Percentiles rank a stretch among this genome's conserved stretches.
Conservation (phyloP, 2,888 invertebrate genomes). For the Cryptophagus acutangulus region DNA sequence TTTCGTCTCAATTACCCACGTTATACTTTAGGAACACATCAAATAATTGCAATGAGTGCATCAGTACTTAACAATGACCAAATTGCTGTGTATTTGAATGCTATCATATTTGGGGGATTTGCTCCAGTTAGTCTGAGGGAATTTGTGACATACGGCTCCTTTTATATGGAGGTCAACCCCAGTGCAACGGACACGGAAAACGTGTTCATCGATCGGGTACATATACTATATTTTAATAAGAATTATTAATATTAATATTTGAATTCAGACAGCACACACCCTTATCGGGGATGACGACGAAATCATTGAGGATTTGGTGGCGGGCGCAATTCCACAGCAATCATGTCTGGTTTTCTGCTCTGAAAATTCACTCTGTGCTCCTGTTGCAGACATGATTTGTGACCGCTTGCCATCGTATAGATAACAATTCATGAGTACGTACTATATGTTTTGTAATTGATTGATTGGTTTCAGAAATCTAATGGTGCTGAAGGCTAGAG, state of each 20-base stretch:
- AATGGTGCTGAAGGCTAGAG: conserved; percentile 52
- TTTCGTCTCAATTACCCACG: too few species aligned
- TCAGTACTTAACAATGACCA: conserved; percentile 89
- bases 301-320: conserved; percentile 70
- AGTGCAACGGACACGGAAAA: too few species aligned
- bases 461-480: conserved; percentile 52
- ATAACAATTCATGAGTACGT: not conserved
- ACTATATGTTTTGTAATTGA: conserved; percentile 6
- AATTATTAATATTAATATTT: too few species aligned
- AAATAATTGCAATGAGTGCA: conserved; percentile 95
- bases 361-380: conserved; percentile 89
- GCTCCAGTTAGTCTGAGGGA: conserved; percentile 83
- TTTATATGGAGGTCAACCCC: too few species aligned
- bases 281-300: too few species aligned
- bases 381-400: too few species aligned
- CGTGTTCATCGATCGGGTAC: too few species aligned
- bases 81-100: conserved; percentile 72
- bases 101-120: conserved; percentile 81
- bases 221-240: too few species aligned
- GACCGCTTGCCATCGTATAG: conserved; percentile 21
- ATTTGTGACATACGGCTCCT: conserved; percentile 76
- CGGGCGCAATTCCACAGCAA: conserved; percentile 72
- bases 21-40: conserved; percentile 64
- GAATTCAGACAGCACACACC: too few species aligned
- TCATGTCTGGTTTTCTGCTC: conserved; percentile 90